Percentiles rank a stretch among this genome's conserved stretches.
These are phyloP conservation scores for Puffinus mauretanicus DNA, from an alignment of 2,113 vertebrate genomes.

Conservation along the genomic window DNA sequence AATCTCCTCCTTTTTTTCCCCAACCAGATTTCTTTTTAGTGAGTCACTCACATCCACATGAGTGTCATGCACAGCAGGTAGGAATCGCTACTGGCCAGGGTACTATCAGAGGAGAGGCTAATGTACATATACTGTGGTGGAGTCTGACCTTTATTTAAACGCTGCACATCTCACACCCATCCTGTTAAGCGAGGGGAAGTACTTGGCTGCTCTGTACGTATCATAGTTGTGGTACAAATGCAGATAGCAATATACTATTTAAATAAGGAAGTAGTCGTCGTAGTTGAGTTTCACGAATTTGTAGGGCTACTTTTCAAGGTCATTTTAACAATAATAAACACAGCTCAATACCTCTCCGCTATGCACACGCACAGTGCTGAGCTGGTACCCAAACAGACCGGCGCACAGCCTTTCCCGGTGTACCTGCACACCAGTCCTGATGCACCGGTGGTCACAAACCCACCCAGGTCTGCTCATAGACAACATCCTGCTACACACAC, in stretches of 20 bases:
- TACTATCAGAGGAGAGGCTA: not conserved
- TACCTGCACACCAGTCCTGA: not conserved
- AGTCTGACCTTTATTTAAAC: not conserved
- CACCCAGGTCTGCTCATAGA: not conserved
- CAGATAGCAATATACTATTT: not conserved
- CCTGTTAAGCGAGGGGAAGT: not conserved
- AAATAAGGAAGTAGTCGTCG: not conserved
- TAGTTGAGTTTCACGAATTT: not conserved
- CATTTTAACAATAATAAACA: not conserved
- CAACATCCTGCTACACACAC: not conserved
- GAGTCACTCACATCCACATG: not conserved
- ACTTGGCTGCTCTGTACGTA: not conserved
- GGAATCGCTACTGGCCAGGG: not conserved
- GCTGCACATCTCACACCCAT: not conserved
- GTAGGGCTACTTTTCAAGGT: not conserved
- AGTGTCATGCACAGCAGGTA: not conserved
- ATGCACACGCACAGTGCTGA: not conserved
- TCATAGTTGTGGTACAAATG: not conserved
- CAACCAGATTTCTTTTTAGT: not conserved
- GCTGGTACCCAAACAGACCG: not conserved
- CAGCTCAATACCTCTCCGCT: fast-evolving
- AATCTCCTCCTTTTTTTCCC: not conserved
- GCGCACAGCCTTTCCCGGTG: not conserved
- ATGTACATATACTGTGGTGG: not conserved
- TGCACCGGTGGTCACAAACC: not conserved